Evolutionary conservation across 2,888 invertebrate genomes (phyloP), one percentile per base, ranked within the genome.

Genomic region (Epirrhoe tristata): DNA sequence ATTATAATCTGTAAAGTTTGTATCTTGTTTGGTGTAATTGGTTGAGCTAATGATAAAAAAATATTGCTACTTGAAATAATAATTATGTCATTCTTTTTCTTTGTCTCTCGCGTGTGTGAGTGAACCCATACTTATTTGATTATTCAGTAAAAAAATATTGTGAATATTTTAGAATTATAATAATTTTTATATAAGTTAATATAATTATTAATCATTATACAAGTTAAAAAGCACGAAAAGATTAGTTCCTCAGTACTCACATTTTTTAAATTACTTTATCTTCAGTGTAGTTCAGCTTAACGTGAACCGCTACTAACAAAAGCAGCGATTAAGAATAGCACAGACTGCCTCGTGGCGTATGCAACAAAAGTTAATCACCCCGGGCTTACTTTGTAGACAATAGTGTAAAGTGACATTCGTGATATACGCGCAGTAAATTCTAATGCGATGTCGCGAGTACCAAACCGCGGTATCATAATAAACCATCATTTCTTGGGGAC

Each of bases 401-500:
- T 87, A 84, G 81, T 78, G 81, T 81, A 83, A 81, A 81, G 78
- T 76, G 77, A 79, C 76, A 75, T 74, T 70, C 58, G 81, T 89
- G 90, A 92, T 89, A 90, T 88, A 91, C 84, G 90, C 82, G 88
- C 87, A 81, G 85, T 90, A 90, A 89, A 90, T 90, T 88, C 85
- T 91, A 91, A 91, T 87, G 89, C 81, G 85, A 82, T 77, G 71
- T 68, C 80, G 87, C 89, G 88, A 89, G 88, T 84, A 76, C 84
- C 86, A 87, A 89, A 88, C 83, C 85, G 80, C 84, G 82, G 82
- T 87, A 88, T 90, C 88, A 91, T 91, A 90, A 91, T 92, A 92
- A 93, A 93, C 90, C 90, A 91, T 92, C 91, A 92, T 91, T 93
- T 90, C 92, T 93, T 91, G 87, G 91, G 91, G 91, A 90, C 88